Conservation (phyloP, 2,888 invertebrate genomes). For the Eilema griseolum region DNA sequence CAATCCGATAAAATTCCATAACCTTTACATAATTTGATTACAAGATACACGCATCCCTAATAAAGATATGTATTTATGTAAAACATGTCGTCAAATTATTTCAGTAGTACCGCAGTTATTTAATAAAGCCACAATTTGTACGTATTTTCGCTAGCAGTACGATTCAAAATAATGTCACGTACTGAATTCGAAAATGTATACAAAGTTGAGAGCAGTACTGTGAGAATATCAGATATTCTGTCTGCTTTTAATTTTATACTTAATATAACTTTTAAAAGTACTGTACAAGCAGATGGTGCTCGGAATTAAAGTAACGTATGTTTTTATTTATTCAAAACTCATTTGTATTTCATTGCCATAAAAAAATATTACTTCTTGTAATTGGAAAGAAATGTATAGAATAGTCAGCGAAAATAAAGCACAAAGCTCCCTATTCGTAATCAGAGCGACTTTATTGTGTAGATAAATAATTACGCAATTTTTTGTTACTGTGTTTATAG, state of each 20-base stretch:
- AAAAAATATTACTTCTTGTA: neutral
- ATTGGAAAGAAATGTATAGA: neutral
- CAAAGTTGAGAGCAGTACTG: neutral
- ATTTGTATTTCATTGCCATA: neutral
- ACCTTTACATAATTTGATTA: constrained; percentile 1
- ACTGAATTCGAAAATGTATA: neutral
- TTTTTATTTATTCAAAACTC: neutral
- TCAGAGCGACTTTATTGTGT: neutral
- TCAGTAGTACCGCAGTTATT: neutral
- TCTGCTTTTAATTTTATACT: neutral
- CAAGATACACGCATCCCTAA: neutral
- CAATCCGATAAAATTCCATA: neutral
- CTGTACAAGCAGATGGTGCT: neutral
- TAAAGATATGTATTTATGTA: neutral
- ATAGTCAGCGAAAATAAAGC: neutral
- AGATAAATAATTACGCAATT: constrained; percentile 5
- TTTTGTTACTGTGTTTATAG: neutral
- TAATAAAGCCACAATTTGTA: neutral
- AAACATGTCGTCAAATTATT: neutral
- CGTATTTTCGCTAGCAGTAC: neutral
- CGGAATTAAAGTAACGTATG: neutral
- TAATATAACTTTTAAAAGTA: neutral
- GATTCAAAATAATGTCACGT: constrained; percentile 1
- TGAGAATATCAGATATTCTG: neutral
- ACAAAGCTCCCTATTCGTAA: neutral